These are phyloP conservation scores for Calameuta idolon DNA, from an alignment of 2,888 invertebrate species.

Conservation along the genomic window DNA sequence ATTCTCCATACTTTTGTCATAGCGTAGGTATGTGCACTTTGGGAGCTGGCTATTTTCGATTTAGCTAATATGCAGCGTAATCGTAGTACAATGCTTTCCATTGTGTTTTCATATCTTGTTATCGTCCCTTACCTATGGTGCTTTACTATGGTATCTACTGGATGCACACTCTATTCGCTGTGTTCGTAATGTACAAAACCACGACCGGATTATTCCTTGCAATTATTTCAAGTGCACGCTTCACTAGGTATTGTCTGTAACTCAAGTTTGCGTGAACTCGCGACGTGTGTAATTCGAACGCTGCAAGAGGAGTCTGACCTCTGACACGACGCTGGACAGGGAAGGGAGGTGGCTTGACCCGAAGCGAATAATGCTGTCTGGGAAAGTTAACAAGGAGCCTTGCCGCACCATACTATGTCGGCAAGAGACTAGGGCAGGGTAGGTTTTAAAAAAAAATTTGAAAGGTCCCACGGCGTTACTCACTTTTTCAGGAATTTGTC, in stretches of 20 bases:
- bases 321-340: neutral
- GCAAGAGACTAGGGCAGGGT: neutral
- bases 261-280: neutral
- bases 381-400: neutral
- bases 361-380: neutral
- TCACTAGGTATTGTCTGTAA: neutral
- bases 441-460: neutral
- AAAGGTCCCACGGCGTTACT: neutral
- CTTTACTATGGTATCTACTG: neutral
- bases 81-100: neutral
- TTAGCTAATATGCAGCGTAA: neutral
- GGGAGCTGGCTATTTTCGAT: neutral
- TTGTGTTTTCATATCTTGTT: neutral
- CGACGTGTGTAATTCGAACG: neutral
- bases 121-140: neutral
- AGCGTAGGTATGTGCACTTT: neutral
- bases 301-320: neutral
- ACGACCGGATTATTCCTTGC: neutral
- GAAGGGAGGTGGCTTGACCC: neutral
- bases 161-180: neutral
- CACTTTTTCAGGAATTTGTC: neutral
- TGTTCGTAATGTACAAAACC: neutral
- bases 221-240: neutral
- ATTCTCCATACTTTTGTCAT: neutral
- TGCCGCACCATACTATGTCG: no score